Base-by-base conservation (phyloP, 1,140 invertebrate genomes). In the Hirudo medicinalis region DNA sequence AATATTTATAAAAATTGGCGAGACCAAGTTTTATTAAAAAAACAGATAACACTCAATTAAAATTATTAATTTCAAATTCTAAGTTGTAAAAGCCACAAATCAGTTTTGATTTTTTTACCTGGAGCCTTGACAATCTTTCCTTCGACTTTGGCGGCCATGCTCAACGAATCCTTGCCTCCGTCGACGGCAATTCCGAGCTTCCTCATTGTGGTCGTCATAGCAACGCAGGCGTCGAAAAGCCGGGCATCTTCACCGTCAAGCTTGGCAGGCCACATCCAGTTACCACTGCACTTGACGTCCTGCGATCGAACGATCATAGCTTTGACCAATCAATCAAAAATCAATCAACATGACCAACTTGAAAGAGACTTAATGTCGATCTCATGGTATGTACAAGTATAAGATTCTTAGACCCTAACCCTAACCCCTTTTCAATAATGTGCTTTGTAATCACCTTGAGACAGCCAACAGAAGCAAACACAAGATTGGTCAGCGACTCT, bases 201-300 rank as follows among this genome's bases (percentile, higher is more conserved):
- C n/a, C 83, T 84, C 91, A 97, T 93, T 0, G 94, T 82, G 0
- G 84, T 80, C 80, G 92, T 94, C 87, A 97, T 91, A 19, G 92
- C 90, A 55, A 83, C 79, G 78, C 94, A 97, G 2, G 95, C 91
- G 68, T 89, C 87, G 74, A 89, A 91, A 32, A 98, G 82, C 53
- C 87, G 86, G 22, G 89, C 90, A 8, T 94, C 94, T 83, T 97
- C 94, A 0, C 89, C 91, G 0, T 89, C 87, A 20, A 95, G 84
- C 83, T 97, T 97, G 11, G 94, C 94, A 5, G 94, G 87, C 95
- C 94, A 98, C 95, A 98, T 98, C 95, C 95, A 98, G 82, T 98
- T 98, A 5, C 91, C 94, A 73, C 91, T 94, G 78, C 94, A 97
- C 83, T 97, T 97, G 13, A 97, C 87, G 82, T 97, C 94, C 79